Conservation (phyloP, 2,113 vertebrate species). For the Chaetops frenatus region DNA sequence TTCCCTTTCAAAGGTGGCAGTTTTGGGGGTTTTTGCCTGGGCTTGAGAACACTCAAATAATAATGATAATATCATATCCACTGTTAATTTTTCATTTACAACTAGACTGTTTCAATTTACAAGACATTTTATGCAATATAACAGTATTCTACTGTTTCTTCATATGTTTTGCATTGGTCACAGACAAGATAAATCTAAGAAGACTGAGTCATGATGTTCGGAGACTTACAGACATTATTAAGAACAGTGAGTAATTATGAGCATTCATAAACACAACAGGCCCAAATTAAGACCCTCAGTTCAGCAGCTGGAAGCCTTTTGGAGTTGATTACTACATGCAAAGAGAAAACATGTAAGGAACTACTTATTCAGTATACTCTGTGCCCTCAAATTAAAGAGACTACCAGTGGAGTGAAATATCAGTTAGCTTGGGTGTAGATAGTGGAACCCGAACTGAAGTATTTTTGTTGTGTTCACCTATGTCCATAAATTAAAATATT, state of each 20-base stretch:
- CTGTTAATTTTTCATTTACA: background rate
- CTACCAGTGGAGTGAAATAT: background rate
- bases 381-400: background rate
- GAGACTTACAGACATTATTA: slow-evolving; percentile 19
- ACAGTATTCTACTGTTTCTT: slow-evolving; percentile 20
- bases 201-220: background rate
- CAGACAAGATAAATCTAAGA: slow-evolving; percentile 32
- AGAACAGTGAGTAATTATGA: background rate
- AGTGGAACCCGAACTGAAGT: background rate
- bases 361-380: background rate
- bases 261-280: slow-evolving; percentile 35
- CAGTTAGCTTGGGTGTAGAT: background rate
- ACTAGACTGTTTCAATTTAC: background rate
- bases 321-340: background rate
- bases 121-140: background rate
- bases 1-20: background rate
- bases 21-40: background rate
- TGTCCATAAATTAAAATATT: background rate
- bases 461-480: background rate
- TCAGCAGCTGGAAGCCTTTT: slow-evolving; percentile 25
- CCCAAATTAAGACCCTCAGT: background rate
- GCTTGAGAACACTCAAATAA: background rate
- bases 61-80: background rate
- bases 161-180: slow-evolving; percentile 1
- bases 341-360: slow-evolving; percentile 1